These are phyloP conservation scores for Vollenhovia emeryi DNA, from an alignment of 1,140 invertebrate genomes.

Conservation along the genomic window DNA sequence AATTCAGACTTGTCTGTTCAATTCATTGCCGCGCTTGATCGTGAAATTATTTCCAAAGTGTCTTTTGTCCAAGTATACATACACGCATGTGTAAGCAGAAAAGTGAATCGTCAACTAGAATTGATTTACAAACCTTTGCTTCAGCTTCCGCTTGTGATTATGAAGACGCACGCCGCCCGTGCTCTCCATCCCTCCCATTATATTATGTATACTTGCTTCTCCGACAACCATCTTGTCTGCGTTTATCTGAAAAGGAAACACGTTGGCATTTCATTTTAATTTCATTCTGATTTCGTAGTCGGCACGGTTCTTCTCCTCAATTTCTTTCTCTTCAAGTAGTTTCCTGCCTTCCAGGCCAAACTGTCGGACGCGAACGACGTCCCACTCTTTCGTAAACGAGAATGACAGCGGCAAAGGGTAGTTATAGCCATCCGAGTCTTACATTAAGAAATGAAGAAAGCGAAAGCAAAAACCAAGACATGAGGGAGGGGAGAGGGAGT, in stretches of 20 bases:
- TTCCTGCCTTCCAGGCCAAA: constrained; percentile 24
- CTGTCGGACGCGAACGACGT: neutral
- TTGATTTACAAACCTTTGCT: constrained; percentile 88
- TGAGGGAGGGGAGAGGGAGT: neutral
- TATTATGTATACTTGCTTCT: constrained; percentile 91
- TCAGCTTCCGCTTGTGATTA: constrained; percentile 92
- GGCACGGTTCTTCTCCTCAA: neutral
- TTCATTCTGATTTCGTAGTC: neutral
- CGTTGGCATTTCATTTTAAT: constrained; percentile 5
- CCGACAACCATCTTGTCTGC: constrained; percentile 90
- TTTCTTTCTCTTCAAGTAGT: neutral
- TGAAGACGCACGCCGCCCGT: constrained; percentile 92
- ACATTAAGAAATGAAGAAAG: constrained; percentile 61
- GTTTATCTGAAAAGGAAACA: constrained; percentile 65
- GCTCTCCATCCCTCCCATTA: constrained; percentile 94
- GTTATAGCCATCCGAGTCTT: constrained; percentile 50
- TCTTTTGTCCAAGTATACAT: no score
- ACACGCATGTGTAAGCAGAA: neutral
- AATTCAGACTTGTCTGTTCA: neutral
- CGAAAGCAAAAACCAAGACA: constrained; percentile 18
- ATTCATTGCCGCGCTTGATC: neutral
- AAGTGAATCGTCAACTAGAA: neutral
- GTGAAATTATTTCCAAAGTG: no score
- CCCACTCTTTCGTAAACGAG: constrained; percentile 60
- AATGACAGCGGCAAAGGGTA: constrained; percentile 53